Evolutionary conservation across 2,888 invertebrate genomes (phyloP).

Genomic region (Dendrolimus pini): DNA sequence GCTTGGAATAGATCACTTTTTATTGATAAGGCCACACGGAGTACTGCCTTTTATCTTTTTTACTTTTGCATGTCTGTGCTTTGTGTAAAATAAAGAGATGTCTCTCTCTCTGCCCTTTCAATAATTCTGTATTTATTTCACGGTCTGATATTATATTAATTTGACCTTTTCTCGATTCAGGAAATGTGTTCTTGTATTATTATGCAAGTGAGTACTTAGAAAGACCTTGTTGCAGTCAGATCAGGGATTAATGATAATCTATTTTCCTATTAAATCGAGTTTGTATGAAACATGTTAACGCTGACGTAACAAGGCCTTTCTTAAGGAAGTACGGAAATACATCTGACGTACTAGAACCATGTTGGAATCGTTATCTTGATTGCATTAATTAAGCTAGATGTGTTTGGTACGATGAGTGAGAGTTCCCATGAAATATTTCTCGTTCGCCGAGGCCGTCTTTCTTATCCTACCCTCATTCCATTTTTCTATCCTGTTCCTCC

Average conservation of each 20-base stretch:
- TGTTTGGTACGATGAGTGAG: neutral
- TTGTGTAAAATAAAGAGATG: no score
- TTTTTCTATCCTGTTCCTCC: no score
- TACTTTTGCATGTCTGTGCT: no score
- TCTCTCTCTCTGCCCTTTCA: no score
- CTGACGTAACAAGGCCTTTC: neutral
- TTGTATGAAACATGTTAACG: neutral
- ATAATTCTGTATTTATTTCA: no score
- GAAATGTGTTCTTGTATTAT: neutral
- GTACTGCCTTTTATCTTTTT: no score
- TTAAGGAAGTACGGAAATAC: neutral
- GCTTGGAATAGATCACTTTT: no score
- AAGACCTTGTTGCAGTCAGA: neutral
- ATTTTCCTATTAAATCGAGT: neutral
- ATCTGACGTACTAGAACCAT: neutral
- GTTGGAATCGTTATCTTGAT: neutral
- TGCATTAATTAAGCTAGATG: neutral
- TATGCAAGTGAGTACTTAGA: neutral
- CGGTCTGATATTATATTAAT: neutral
- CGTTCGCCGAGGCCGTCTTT: no score
- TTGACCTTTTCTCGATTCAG: neutral
- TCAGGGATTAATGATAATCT: neutral
- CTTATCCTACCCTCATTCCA: no score
- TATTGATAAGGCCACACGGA: no score
- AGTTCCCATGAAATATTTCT: no score